Conservation (phyloP, 2,888 invertebrate genomes). For the Polyploca ridens region DNA sequence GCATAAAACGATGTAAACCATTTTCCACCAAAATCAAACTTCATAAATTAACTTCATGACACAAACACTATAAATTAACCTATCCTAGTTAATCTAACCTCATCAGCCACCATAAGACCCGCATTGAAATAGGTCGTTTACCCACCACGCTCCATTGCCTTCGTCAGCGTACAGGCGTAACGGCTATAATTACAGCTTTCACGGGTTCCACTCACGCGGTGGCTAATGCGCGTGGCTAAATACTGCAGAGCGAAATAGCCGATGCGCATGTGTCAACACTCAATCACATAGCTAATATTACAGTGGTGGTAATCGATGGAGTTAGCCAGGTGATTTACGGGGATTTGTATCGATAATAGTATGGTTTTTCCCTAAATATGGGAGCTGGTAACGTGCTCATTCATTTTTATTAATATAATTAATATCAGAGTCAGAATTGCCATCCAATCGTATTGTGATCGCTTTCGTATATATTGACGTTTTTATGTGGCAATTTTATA, state of each 20-base stretch:
- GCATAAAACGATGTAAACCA: background rate
- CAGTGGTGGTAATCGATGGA: background rate
- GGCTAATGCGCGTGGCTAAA: conserved; percentile 18
- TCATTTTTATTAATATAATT: no score
- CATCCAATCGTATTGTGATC: no score
- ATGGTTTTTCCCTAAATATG: no score
- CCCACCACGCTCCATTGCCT: conserved; percentile 21
- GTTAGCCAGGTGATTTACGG: no score
- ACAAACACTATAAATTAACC: background rate
- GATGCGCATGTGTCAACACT: conserved; percentile 1
- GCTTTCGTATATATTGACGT: no score
- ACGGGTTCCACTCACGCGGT: conserved; percentile 38
- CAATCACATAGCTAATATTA: background rate
- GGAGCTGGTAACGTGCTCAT: no score
- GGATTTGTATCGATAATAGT: no score
- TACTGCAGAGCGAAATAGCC: background rate
- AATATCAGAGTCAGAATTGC: no score
- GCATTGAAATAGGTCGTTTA: conserved; percentile 33
- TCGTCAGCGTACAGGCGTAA: conserved; percentile 14
- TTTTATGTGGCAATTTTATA: no score
- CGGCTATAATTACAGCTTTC: conserved; percentile 28
- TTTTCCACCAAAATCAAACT: background rate
- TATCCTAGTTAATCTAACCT: conserved; percentile 9
- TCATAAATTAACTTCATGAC: background rate
- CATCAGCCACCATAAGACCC: conserved; percentile 18